Percentiles rank a stretch among this genome's conserved stretches.
phyloP scores from a whole-genome alignment of 2,888 invertebrate species.

The Romanomermis culicivorax region DNA sequence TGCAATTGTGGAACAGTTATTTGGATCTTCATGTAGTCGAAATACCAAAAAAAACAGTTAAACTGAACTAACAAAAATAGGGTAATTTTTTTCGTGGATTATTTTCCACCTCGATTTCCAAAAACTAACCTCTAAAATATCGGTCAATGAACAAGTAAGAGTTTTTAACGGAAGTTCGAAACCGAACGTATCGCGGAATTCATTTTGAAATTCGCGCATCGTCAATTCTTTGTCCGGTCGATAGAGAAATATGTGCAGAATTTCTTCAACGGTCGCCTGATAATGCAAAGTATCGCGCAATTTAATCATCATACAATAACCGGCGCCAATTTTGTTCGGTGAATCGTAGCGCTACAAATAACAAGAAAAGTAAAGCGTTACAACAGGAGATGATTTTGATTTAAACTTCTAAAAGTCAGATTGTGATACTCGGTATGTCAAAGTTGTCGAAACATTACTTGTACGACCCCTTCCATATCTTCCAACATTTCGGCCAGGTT shows the following conservation, averaged over 20 bases:
- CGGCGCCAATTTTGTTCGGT: background rate
- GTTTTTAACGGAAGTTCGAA: background rate
- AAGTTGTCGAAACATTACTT: too few species aligned
- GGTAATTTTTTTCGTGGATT: too few species aligned
- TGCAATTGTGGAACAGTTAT: too few species aligned
- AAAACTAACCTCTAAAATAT: conserved; percentile 3
- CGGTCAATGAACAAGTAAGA: background rate
- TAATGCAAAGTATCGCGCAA: background rate
- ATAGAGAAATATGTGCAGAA: conserved; percentile 4
- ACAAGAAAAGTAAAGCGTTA: too few species aligned
- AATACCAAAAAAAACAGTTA: too few species aligned
- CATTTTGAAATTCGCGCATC: background rate
- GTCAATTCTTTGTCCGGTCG: conserved; percentile 4
- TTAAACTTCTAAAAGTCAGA: too few species aligned
- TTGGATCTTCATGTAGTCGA: too few species aligned
- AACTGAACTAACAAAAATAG: too few species aligned
- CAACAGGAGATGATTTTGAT: too few species aligned
- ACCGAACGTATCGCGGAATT: conserved; percentile 2
- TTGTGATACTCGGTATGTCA: too few species aligned
- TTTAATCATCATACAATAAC: background rate
- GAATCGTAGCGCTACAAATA: background rate
- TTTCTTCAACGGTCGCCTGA: conserved; percentile 1
- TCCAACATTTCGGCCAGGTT: background rate
- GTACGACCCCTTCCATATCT: background rate
- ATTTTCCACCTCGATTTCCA: too few species aligned